phyloP scores from a whole-genome alignment of 2,113 vertebrate genomes.

The Bombycilla garrulus region DNA sequence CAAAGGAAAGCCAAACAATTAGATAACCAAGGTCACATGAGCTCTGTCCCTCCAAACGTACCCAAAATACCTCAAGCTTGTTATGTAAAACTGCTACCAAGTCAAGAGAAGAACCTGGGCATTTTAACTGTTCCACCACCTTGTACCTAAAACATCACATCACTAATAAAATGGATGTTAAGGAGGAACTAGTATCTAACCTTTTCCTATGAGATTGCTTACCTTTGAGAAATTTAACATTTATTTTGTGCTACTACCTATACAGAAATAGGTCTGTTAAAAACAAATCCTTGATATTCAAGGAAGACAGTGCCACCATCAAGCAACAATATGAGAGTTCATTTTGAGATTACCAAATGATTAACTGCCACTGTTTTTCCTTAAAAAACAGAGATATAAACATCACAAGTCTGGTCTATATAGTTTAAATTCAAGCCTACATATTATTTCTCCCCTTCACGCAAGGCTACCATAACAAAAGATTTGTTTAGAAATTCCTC shows the following conservation, averaged over 20 bases:
- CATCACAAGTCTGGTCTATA: background rate
- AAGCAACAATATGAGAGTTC: background rate
- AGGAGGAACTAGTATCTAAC: background rate
- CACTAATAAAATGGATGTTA: background rate
- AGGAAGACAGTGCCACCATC: background rate
- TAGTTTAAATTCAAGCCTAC: background rate
- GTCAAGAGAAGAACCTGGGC: background rate
- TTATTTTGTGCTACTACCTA: background rate
- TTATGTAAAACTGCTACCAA: background rate
- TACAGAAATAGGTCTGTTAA: background rate
- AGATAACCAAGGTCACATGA: background rate
- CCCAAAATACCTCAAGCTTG: background rate
- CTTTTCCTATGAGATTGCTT: background rate
- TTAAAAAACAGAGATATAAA: background rate
- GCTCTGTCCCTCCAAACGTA: background rate
- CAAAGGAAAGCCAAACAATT: background rate
- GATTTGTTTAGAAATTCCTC: background rate
- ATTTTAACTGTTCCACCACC: background rate
- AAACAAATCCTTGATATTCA: background rate
- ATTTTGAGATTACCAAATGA: background rate
- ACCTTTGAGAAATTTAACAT: background rate
- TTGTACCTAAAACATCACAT: background rate
- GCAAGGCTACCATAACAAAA: background rate
- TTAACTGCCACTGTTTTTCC: background rate
- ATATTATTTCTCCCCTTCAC: background rate